Percentiles rank a stretch among this genome's conserved stretches.
Conservation (phyloP, 2,888 invertebrate species). For the Chelonus formosanus region DNA sequence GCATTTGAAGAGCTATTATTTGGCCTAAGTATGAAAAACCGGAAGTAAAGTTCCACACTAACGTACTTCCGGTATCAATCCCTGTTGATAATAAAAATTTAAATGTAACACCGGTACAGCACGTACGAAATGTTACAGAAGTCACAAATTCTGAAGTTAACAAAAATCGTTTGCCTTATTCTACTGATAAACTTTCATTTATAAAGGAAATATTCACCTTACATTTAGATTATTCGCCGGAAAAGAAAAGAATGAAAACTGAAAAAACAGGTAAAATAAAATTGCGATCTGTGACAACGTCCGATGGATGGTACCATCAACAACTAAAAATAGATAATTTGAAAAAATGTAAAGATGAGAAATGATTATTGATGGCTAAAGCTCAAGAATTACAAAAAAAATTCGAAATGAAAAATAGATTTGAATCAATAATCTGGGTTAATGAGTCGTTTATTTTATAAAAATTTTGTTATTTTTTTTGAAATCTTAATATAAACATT, state of each 20-base stretch:
- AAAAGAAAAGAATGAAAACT: neutral
- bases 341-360: neutral
- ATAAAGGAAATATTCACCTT: constrained; percentile 3
- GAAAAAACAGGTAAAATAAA: neutral
- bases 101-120: constrained; percentile 1
- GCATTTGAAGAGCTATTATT: too few species aligned
- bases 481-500: too few species aligned
- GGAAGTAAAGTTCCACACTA: too few species aligned
- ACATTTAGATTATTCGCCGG: neutral
- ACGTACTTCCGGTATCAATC: too few species aligned
- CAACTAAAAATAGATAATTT: neutral
- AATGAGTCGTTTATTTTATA: too few species aligned
- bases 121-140: neutral
- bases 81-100: neutral
- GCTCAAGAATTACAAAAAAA: too few species aligned
- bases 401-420: too few species aligned
- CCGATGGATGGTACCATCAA: constrained; percentile 3
- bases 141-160: neutral
- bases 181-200: neutral
- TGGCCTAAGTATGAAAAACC: too few species aligned
- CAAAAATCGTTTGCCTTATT: neutral
- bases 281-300: neutral
- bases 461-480: too few species aligned
- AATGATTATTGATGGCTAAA: too few species aligned
- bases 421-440: too few species aligned